A percentile compares a stretch with the other conserved stretches of the same genome.
These are phyloP conservation scores for Corapipo altera DNA, from an alignment of 2,113 vertebrate genomes.

Conservation along the genomic window DNA sequence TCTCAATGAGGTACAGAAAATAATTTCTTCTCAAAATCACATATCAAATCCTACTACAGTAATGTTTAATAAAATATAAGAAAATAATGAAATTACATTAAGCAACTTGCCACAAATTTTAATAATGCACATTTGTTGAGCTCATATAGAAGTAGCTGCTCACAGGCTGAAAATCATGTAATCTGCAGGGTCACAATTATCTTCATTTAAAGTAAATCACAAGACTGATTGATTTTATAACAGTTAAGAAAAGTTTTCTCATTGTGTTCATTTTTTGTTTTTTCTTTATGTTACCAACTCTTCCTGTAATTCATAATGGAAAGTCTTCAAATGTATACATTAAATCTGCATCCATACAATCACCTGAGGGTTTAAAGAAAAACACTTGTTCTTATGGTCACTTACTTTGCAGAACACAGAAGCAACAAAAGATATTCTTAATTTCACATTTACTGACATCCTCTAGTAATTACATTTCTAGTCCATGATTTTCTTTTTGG, in stretches of 20 bases:
- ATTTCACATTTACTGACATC: neutral
- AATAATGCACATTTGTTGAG: neutral
- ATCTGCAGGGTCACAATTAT: neutral
- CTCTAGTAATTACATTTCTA: neutral
- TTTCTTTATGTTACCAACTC: neutral
- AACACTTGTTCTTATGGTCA: neutral
- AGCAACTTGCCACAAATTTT: neutral
- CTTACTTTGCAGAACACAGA: neutral
- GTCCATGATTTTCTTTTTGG: neutral
- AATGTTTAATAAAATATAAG: neutral
- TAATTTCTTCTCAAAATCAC: neutral
- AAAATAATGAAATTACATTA: neutral
- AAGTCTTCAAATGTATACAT: neutral
- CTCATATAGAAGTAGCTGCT: neutral
- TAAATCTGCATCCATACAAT: neutral
- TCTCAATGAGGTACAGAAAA: neutral
- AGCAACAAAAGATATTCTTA: neutral
- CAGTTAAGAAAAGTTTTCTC: neutral
- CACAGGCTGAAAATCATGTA: neutral
- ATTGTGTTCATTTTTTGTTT: accelerated
- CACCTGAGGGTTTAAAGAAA: neutral
- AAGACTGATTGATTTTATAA: neutral
- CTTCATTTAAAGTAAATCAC: neutral
- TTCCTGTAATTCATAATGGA: neutral
- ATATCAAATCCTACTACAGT: neutral